Evolutionary conservation across 2,888 invertebrate species (phyloP).

Genomic region (Ectemnius continuus): DNA sequence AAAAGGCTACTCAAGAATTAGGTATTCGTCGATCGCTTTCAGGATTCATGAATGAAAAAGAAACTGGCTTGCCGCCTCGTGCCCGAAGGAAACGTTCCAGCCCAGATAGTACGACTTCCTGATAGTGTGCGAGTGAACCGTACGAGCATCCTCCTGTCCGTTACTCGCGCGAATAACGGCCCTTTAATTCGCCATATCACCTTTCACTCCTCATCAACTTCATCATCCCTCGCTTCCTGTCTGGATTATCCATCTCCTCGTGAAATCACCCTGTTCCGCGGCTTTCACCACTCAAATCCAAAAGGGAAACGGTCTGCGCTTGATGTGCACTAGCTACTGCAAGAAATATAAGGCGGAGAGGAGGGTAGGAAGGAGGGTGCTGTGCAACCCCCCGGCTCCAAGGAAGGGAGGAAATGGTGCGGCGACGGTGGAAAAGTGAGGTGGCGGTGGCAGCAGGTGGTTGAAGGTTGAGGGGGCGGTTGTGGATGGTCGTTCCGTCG

Average conservation of each 20-base stretch:
- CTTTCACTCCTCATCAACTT: constrained; percentile 1
- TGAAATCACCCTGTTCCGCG: too few relatives aligned
- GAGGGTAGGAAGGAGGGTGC: too few relatives aligned
- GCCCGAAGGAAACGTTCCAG: background rate
- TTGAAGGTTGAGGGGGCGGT: constrained; percentile 74
- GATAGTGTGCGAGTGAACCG: background rate
- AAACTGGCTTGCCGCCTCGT: background rate
- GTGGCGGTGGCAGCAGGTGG: constrained; percentile 72
- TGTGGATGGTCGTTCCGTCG: constrained; percentile 53
- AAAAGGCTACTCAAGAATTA: background rate
- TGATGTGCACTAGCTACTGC: too few relatives aligned
- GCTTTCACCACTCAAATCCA: too few relatives aligned
- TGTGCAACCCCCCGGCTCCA: background rate
- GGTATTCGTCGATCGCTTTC: constrained; percentile 9
- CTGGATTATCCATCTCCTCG: too few relatives aligned
- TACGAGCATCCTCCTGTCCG: background rate
- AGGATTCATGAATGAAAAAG: background rate
- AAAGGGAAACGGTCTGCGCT: too few relatives aligned
- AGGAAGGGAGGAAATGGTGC: constrained; percentile 12
- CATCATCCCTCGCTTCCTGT: background rate
- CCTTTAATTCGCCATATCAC: background rate
- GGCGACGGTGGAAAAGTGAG: background rate
- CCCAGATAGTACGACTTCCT: constrained; percentile 4
- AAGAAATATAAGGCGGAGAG: too few relatives aligned
- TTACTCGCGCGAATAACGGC: too few relatives aligned